Evolutionary conservation across 2,113 vertebrate genomes (phyloP), one percentile per base, ranked within the genome.

Genomic region (Syngnathus floridae): DNA sequence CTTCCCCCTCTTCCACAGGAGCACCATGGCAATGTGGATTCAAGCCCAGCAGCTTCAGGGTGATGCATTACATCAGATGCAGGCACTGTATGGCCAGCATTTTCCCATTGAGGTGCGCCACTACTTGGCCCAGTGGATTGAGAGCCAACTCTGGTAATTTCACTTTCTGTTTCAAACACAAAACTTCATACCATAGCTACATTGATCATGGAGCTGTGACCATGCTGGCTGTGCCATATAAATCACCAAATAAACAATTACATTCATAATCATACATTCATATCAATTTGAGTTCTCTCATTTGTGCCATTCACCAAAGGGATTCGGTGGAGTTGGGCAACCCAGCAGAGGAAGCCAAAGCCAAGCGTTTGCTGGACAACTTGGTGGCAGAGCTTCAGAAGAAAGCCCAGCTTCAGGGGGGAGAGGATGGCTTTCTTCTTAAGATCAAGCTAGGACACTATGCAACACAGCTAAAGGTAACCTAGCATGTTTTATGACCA

Each of bases 401-500:
- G 87, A 97, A 94, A 83, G 95, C 96, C 0, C 94, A 95, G 57
- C 92, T 95, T 81, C 95, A 97, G 75, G 92, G 95, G 69, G 96
- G 95, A 5, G 96, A 98, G 76, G 96, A 98, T 0, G 94, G 95
- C 67, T 98, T 98, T 75, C 84, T 98, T 69, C 91, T 98, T 69
- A 98, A 97, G 88, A 96, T 98, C 86, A 98, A 98, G 85, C 90
- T 98, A 67, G 94, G 95, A 37, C 94, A 98, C 86, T 96, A 95
- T 0, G 94, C 95, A 67, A 94, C 81, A 0, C 95, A 98, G 84
- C 88, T 98, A 35, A 94, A 98, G 95, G 96, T 84, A 38, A 43
- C 14, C 21, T 3, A 16, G 59, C 56, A 58, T 31, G 2, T 31
- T 31, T 31, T 31, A 31, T 3, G 26, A 31, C 26, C 26, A 31